phyloP scores from a whole-genome alignment of 2,797 vertebrate genomes.

The Dendrocincla tyrannina region DNA sequence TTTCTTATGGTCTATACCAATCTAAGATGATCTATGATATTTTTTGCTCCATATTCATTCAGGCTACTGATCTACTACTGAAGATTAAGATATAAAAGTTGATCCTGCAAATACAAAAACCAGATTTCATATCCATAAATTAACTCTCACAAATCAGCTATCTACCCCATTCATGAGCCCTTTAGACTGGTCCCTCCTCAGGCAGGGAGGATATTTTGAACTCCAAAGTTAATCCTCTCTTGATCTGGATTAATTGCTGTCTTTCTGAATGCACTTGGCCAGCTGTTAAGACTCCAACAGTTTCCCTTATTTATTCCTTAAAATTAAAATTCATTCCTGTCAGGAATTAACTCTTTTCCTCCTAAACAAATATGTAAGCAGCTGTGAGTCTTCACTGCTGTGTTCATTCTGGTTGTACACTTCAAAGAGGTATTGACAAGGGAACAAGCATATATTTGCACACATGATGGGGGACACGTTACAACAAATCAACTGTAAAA shows the following conservation, averaged over 20 bases:
- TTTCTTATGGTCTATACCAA: not conserved
- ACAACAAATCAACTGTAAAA: not conserved
- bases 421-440: not conserved
- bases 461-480: fast-evolving
- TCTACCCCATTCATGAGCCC: not conserved
- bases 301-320: not conserved
- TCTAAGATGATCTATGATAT: not conserved
- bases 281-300: not conserved
- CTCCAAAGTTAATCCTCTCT: not conserved
- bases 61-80: not conserved
- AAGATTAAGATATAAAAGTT: not conserved
- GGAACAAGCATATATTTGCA: not conserved
- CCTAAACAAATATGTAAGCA: fast-evolving
- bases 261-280: not conserved
- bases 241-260: conserved; percentile 1
- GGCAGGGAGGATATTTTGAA: not conserved
- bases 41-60: not conserved
- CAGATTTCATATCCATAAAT: not conserved
- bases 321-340: not conserved
- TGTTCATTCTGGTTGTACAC: not conserved
- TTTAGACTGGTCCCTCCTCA: not conserved
- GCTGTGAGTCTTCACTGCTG: not conserved
- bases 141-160: not conserved
- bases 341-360: not conserved
- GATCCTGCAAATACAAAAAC: not conserved